Percentiles rank a stretch among this genome's conserved stretches.
Evolutionary conservation across 1,140 invertebrate species (phyloP).

Genomic region (Saxidomus purpurata): DNA sequence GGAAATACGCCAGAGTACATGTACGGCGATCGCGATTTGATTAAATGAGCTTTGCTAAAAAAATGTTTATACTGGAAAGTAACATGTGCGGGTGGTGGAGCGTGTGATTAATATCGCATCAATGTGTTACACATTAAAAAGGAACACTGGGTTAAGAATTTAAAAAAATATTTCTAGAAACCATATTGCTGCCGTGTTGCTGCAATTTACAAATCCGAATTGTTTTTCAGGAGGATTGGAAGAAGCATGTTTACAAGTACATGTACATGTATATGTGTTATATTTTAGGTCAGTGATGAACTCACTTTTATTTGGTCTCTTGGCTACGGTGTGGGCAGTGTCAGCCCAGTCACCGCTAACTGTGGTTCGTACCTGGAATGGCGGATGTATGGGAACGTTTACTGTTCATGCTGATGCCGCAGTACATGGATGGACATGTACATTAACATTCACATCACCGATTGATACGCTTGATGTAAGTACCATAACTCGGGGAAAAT

Average conservation of each 20-base stretch:
- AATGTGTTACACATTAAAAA: too few relatives aligned
- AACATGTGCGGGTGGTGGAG: too few relatives aligned
- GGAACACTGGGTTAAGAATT: too few relatives aligned
- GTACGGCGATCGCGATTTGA: too few relatives aligned
- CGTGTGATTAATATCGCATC: too few relatives aligned
- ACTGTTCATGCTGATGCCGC: conserved; percentile 57
- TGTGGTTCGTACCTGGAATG: conserved; percentile 51
- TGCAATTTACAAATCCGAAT: neutral
- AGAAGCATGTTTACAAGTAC: neutral
- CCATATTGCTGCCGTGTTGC: neutral
- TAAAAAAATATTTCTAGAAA: too few relatives aligned
- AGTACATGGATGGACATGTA: conserved; percentile 69
- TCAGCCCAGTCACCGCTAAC: neutral
- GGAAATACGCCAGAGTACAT: too few relatives aligned
- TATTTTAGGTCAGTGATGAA: neutral
- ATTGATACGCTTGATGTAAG: conserved; percentile 66
- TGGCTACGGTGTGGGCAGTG: neutral
- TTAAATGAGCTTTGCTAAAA: too few relatives aligned
- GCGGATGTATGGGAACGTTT: conserved; percentile 67
- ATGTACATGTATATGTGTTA: neutral
- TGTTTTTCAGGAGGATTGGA: neutral
- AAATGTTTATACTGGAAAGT: too few relatives aligned
- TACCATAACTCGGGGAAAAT: too few relatives aligned
- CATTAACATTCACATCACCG: conserved; percentile 58
- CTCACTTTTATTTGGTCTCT: neutral